These are phyloP conservation scores for Spodoptera littoralis DNA, from an alignment of 2,888 invertebrate genomes.

Conservation along the genomic window DNA sequence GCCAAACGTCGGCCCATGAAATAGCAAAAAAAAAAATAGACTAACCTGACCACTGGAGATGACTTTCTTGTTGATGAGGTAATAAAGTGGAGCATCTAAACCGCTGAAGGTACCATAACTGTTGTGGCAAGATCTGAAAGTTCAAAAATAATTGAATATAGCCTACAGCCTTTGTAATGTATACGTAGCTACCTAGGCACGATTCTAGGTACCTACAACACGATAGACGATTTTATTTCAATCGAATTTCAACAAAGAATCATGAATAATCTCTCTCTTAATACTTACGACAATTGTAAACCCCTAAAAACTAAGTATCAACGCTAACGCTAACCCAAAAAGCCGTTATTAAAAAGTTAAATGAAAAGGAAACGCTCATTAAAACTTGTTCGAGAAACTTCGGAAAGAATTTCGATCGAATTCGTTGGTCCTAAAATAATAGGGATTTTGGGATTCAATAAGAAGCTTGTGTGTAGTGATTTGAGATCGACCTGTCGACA, in stretches of 20 bases:
- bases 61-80: conserved; percentile 88
- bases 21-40: not conserved
- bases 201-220: too few relatives aligned
- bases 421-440: conserved; percentile 15
- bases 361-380: conserved; percentile 19
- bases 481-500: conserved; percentile 23
- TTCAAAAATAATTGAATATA: not conserved
- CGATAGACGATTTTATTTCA: too few relatives aligned
- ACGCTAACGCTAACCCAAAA: conserved; percentile 3
- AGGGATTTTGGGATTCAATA: conserved; percentile 11
- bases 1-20: too few relatives aligned
- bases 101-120: conserved; percentile 86
- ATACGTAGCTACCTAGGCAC: too few relatives aligned
- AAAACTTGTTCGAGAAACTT: conserved; percentile 28
- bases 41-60: conserved; percentile 82
- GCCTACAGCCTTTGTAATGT: too few relatives aligned
- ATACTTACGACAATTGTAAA: too few relatives aligned
- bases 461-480: conserved; percentile 5
- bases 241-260: too few relatives aligned
- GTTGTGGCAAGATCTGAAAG: conserved; percentile 86
- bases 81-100: conserved; percentile 86
- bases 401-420: conserved; percentile 10
- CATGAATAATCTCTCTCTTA: too few relatives aligned
- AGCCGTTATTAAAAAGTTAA: conserved; percentile 18
- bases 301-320: too few relatives aligned